Evolutionary conservation across 2,797 vertebrate species (phyloP), one percentile per base, ranked within the genome.

Genomic region (Danio aesculapii): DNA sequence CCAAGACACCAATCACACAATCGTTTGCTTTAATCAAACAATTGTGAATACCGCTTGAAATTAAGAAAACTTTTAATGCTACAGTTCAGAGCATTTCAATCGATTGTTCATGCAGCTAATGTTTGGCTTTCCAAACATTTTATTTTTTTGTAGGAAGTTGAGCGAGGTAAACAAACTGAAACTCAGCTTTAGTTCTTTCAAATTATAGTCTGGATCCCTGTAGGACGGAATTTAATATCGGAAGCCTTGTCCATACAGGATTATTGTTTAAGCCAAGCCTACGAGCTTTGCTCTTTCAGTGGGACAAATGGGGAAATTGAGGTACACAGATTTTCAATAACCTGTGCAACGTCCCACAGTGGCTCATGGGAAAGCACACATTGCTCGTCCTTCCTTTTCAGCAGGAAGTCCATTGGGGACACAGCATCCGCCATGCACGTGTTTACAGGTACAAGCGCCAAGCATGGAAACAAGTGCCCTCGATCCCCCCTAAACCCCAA

Each of bases 221-320:
- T 90, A 91, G 94, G 91, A 91, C 92, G 80, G 79, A 61, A 88
- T 82, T 91, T 93, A 92, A 93, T 93, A 93, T 93, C 89, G 89
- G 89, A 61, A 93, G 86, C 82, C 91, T 93, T 87, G 49, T 91
- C 91, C 93, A 92, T 94, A 92, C 93, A 92, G 91, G 91, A 92
- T 94, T 93, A 95, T 93, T 95, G 93, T 93, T 95, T 92, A 88
- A 91, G 91, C 85, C 91, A 87, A 93, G 90, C 90, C 89, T 77
- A 77, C 84, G 89, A 93, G 89, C 93, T 91, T 85, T 91, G 81
- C 86, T 92, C 93, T 93, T 94, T 92, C 94, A 93, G 91, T 92
- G 92, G 93, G 91, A 95, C 93, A 94, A 92, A 93, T 89, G 88
- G 89, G 86, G 90, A 90, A 91, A 90, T 90, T 89, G 88, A 91